Conservation (phyloP, 2,113 vertebrate genomes). For the Alligator sinensis region DNA sequence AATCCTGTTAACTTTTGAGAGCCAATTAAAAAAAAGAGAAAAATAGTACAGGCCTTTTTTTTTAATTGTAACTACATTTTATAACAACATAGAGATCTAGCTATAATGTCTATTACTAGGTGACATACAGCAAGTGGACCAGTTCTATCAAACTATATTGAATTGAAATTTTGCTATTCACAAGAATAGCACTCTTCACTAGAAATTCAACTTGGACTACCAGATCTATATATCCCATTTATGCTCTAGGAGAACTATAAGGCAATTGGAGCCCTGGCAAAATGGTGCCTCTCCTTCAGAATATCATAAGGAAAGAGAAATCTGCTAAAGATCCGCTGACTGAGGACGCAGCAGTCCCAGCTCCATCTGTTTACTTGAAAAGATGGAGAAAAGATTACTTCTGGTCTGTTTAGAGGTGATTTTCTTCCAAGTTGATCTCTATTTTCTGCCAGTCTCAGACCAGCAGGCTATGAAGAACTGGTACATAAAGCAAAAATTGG, state of each 20-base stretch:
- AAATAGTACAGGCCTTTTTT: not conserved
- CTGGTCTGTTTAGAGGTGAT: not conserved
- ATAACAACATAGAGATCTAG: constrained; percentile 21
- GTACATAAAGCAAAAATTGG: not conserved
- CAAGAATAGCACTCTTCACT: not conserved
- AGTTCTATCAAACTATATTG: constrained; percentile 40
- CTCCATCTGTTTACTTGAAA: not conserved
- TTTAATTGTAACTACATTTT: accelerated
- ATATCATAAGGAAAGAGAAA: not conserved
- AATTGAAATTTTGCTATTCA: constrained; percentile 22
- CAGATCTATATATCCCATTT: not conserved
- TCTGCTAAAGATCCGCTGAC: not conserved
- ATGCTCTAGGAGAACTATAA: not conserved
- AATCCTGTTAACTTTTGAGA: not conserved
- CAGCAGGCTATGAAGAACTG: not conserved
- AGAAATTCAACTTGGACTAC: not conserved
- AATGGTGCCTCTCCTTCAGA: not conserved
- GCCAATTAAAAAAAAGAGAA: not conserved
- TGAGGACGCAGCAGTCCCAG: not conserved
- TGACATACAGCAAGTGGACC: constrained; percentile 27
- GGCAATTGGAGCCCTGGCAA: not conserved
- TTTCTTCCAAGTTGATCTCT: not conserved
- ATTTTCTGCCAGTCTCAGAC: not conserved
- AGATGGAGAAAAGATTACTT: not conserved
- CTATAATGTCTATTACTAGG: constrained; percentile 64